Base-by-base conservation (phyloP, 35 echinoderm and acorn worm species). In the Eucidaris tribuloides region DNA sequence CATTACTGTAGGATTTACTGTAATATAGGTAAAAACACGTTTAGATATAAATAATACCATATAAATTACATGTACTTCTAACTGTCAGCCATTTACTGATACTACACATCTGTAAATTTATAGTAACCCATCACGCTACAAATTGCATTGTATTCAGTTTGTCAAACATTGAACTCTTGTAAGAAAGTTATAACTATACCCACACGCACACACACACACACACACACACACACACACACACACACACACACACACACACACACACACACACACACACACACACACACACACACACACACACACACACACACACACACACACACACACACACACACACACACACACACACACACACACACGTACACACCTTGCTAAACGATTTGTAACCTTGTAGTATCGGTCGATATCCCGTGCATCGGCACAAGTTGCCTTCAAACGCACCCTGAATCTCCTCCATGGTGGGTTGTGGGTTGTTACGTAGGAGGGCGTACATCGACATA, bases 401-500 rank as follows among this genome's bases (percentile, higher is more conserved):
- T 64, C 94, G 71, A 62, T 97, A 97, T 2, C 94, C 94, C 13
- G 94, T 97, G 46, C 94, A 97, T 25, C 94, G 58, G 79, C 94
- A 97, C 18, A 97, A 86, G 48, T 97, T 97, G n/a, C 94, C 94
- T 48, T 97, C 89, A 15, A 97, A 82, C 3, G 90, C 82, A 18
- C 79, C 59, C 30, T 81, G 46, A 30, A 92, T 89, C 5, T 97
- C 90, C 30, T 88, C 71, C 85, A 89, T 92, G n/a, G 85, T 82
- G 0, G 94, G 94, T 36, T 86, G 48, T 45, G 85, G 89, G 24
- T 92, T 92, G 90, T 92, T 92, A 38, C 94, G 59, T 24, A 97
- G 82, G 23, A 97, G 80, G 39, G 94, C 81, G 48, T 97, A 97
- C 94, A 97, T 92, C 9, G 93, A 91, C 93, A 96, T 96, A 15